Evolutionary conservation across 2,113 vertebrate genomes (phyloP).

Genomic region (Thamnophis sirtalis): DNA sequence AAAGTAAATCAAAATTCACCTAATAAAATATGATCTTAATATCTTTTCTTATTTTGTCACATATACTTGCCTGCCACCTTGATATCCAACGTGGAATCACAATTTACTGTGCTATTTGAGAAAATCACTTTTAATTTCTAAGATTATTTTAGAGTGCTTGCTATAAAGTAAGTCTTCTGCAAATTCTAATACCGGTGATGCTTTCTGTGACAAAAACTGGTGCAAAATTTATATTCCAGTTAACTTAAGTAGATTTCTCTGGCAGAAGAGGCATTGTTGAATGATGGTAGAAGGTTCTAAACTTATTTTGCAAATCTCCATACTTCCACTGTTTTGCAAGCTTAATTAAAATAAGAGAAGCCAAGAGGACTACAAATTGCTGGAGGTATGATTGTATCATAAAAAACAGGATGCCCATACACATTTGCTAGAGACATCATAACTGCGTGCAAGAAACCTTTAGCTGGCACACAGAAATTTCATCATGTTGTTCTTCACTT

Average conservation of each 20-base stretch:
- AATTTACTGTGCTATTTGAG: neutral
- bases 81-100: neutral
- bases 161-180: neutral
- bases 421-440: neutral
- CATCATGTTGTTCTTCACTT: neutral
- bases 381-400: neutral
- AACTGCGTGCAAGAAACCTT: neutral
- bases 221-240: neutral
- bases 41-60: neutral
- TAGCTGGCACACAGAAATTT: neutral
- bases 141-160: neutral
- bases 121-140: neutral
- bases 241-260: neutral
- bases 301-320: neutral
- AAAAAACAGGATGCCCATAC: neutral
- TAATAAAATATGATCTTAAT: neutral
- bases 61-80: neutral
- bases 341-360: neutral
- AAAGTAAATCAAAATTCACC: neutral
- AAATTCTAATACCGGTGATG: neutral
- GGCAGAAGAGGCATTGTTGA: neutral
- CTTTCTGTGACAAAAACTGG: neutral
- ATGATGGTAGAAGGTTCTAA: neutral
- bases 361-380: neutral
- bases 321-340: neutral